These are phyloP conservation scores for Acanthochromis polyacanthus DNA, from an alignment of 2,113 vertebrate genomes.

Conservation along the genomic window DNA sequence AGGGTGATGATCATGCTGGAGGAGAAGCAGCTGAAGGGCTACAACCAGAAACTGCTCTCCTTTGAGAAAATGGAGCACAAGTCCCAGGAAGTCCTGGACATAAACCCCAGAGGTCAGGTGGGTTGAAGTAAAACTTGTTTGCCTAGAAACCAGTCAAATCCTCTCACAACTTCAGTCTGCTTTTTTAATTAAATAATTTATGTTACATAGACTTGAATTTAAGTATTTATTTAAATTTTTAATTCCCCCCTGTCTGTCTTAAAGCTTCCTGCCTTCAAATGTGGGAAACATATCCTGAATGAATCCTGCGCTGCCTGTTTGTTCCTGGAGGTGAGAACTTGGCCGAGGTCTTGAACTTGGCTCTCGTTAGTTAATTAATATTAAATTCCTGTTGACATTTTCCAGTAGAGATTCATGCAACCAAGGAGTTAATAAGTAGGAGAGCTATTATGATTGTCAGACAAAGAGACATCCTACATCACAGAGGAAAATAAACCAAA, in stretches of 20 bases:
- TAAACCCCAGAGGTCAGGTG: slow-evolving; percentile 85
- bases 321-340: slow-evolving; percentile 83
- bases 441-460: not conserved
- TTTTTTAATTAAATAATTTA: not conserved
- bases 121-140: not conserved
- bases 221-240: not conserved
- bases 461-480: slow-evolving; percentile 22
- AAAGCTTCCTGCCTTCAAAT: slow-evolving; percentile 82
- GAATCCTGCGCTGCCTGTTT: slow-evolving; percentile 82
- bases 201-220: not conserved
- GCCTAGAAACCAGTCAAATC: not conserved
- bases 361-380: slow-evolving; percentile 3
- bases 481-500: slow-evolving; percentile 14
- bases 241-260: not conserved
- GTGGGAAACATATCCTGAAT: slow-evolving; percentile 73
- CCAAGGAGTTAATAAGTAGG: slow-evolving; percentile 2
- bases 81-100: slow-evolving; percentile 59
- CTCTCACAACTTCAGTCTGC: not conserved
- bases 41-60: slow-evolving; percentile 73
- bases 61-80: slow-evolving; percentile 84
- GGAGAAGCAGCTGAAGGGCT: slow-evolving; percentile 83
- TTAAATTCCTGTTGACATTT: slow-evolving; percentile 10
- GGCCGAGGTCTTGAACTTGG: too few species aligned
- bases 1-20: slow-evolving; percentile 81
- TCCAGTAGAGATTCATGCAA: slow-evolving; percentile 11